Evolutionary conservation across 1,140 invertebrate species (phyloP).

Genomic region (Muscidifurax raptorellus): DNA sequence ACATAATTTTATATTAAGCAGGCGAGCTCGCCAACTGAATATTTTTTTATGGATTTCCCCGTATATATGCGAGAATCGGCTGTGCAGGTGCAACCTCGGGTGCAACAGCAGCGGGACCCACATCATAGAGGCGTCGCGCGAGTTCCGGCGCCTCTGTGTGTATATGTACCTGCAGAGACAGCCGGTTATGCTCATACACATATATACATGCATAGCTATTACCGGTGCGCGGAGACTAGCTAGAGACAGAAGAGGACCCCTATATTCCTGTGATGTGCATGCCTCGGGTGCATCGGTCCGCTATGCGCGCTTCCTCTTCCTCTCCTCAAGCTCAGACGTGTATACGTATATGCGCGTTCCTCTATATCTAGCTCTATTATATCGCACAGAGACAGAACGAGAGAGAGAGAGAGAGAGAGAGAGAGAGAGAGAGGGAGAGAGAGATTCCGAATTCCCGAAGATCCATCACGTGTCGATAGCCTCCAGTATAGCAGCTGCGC

Average conservation of each 20-base stretch:
- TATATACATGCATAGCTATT: slow-evolving; percentile 38
- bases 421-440: background rate
- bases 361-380: slow-evolving; percentile 18
- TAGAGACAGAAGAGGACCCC: slow-evolving; percentile 19
- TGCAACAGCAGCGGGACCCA: background rate
- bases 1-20: too few relatives aligned
- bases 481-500: background rate
- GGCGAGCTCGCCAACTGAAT: too few relatives aligned
- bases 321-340: background rate
- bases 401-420: background rate
- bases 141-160: background rate
- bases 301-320: slow-evolving; percentile 21
- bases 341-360: background rate
- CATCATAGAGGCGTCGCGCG: background rate
- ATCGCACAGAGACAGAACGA: background rate
- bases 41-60: too few relatives aligned
- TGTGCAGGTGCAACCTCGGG: background rate
- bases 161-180: background rate
- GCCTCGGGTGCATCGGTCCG: slow-evolving; percentile 38
- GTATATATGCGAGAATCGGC: background rate
- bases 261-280: background rate
- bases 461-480: slow-evolving; percentile 49
- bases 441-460: slow-evolving; percentile 50
- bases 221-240: background rate
- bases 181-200: background rate